Conservation (phyloP, 2,113 vertebrate species). For the Collichthys lucidus region DNA sequence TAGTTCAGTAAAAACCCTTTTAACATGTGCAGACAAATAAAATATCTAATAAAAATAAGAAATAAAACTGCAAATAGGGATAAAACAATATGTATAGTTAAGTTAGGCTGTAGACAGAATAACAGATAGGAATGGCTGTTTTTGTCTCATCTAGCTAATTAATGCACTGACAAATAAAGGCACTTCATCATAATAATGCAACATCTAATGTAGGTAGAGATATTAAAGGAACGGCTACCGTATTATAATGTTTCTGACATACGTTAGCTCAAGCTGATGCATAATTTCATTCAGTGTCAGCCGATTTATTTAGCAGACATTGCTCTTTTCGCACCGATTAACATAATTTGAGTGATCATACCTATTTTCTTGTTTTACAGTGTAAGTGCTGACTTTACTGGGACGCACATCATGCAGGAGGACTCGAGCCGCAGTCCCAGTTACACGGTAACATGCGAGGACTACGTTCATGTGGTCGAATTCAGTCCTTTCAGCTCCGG, state of each 20-base stretch:
- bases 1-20: too few relatives aligned
- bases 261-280: too few relatives aligned
- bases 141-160: neutral
- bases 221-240: neutral
- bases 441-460: conserved; percentile 93
- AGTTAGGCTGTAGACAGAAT: too few relatives aligned
- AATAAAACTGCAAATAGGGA: too few relatives aligned
- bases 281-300: neutral
- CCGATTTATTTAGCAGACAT: neutral
- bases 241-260: neutral
- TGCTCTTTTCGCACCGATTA: neutral
- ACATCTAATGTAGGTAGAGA: neutral
- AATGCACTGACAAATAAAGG: neutral
- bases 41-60: too few relatives aligned
- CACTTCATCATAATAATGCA: too few relatives aligned
- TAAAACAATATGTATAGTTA: too few relatives aligned
- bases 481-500: conserved; percentile 94
- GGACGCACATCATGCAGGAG: conserved; percentile 87
- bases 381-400: neutral
- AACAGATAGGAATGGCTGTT: neutral
- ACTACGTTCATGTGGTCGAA: conserved; percentile 94
- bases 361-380: conserved; percentile 17
- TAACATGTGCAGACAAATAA: too few relatives aligned
- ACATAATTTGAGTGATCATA: too few relatives aligned
- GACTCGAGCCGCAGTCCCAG: conserved; percentile 84